Conservation (phyloP, 2,797 vertebrate species). For the Dromococcyx pavoninus region DNA sequence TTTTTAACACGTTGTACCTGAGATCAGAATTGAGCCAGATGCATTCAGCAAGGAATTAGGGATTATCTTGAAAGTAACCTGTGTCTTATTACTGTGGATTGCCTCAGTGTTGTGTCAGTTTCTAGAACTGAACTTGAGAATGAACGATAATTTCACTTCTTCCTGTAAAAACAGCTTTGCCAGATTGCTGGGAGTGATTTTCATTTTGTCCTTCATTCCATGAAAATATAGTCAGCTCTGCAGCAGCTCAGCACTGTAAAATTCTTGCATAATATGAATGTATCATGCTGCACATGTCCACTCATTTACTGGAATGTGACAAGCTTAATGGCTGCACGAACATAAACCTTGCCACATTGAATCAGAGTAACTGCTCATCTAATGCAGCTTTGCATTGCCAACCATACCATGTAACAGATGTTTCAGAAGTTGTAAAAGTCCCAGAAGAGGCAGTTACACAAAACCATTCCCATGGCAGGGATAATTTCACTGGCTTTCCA, state of each 20-base stretch:
- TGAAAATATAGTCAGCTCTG: background rate
- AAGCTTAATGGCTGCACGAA: rapidly evolving
- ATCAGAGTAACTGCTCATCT: background rate
- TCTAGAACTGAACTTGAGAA: background rate
- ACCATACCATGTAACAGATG: background rate
- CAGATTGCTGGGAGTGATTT: background rate
- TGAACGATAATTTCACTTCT: background rate
- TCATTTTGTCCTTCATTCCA: background rate
- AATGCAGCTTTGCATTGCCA: background rate
- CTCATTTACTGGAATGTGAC: background rate
- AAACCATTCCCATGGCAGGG: background rate
- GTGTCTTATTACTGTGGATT: background rate
- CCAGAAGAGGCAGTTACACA: background rate
- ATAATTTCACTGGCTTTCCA: background rate
- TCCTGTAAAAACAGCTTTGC: background rate
- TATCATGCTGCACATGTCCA: background rate
- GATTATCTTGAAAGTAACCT: background rate
- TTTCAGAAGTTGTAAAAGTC: background rate
- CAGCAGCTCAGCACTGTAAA: background rate
- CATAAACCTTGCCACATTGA: background rate
- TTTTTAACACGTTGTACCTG: background rate
- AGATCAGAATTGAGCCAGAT: background rate
- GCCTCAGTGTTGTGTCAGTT: background rate
- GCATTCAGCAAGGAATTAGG: background rate
- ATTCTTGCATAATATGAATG: background rate